phyloP scores from a whole-genome alignment of 1,140 invertebrate species.

The Scaptodrosophila lebanonensis region DNA sequence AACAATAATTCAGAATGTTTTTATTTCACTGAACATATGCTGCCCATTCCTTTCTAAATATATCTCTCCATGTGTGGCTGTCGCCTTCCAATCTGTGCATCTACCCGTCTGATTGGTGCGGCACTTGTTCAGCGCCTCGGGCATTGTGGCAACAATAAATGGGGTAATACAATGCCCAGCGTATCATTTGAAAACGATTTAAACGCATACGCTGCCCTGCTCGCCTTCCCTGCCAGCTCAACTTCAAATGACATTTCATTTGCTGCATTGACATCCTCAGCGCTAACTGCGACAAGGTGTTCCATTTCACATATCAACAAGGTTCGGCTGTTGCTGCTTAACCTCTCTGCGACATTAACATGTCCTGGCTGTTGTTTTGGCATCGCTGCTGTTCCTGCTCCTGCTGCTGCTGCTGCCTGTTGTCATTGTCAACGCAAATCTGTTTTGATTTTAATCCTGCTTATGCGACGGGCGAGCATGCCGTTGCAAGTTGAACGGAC shows the following conservation, averaged over 20 bases:
- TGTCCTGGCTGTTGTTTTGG: conserved; percentile 18
- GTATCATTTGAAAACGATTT: conserved; percentile 46
- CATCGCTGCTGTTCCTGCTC: conserved; percentile 7
- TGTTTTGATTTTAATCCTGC: conserved; percentile 67
- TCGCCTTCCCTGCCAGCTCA: conserved; percentile 1
- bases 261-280: conserved; percentile 5
- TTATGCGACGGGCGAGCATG: conserved; percentile 46
- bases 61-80: no score
- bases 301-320: conserved; percentile 53
- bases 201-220: conserved; percentile 11
- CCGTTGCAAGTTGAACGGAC: conserved; percentile 29
- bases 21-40: no score
- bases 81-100: no score
- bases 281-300: conserved; percentile 34
- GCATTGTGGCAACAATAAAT: conserved; percentile 14
- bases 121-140: conserved; percentile 40
- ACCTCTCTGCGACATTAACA: conserved; percentile 41
- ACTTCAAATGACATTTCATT: conserved; percentile 37
- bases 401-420: conserved; percentile 9
- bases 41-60: conserved; percentile 9
- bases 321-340: conserved; percentile 20
- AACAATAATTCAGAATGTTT: no score
- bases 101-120: not conserved
- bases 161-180: conserved; percentile 10
- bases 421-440: conserved; percentile 59